These are phyloP conservation scores for Notarius quadriscutis DNA, from an alignment of 2,113 vertebrate genomes.

Conservation along the genomic window DNA sequence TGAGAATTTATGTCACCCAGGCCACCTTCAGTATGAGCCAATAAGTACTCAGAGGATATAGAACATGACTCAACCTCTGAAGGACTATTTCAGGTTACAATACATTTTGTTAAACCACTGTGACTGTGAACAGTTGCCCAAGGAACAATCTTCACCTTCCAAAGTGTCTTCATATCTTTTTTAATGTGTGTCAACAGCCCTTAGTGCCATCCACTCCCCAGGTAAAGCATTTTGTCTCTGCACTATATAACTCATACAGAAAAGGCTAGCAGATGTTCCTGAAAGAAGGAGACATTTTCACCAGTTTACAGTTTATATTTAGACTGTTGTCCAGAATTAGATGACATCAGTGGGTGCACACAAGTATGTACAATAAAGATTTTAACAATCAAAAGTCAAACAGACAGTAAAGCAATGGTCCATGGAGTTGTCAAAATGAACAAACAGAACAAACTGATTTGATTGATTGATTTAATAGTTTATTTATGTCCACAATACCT, in stretches of 20 bases:
- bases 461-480: not conserved
- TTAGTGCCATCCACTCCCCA: not conserved
- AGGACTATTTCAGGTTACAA: not conserved
- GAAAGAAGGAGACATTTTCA: not conserved
- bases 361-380: not conserved
- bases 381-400: not conserved
- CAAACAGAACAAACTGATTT: not conserved
- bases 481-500: not conserved
- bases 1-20: conserved; percentile 1
- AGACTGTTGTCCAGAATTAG: not conserved
- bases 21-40: not conserved
- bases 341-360: not conserved
- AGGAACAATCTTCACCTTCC: not conserved
- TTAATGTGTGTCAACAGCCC: not conserved
- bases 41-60: not conserved
- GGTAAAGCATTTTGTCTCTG: not conserved
- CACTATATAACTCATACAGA: not conserved
- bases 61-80: not conserved
- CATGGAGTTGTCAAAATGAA: not conserved
- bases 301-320: not conserved
- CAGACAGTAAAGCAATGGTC: not conserved
- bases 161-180: not conserved
- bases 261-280: not conserved
- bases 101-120: not conserved
- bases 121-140: not conserved